Conservation (phyloP, 2,113 vertebrate genomes). For the Anguilla japonica region DNA sequence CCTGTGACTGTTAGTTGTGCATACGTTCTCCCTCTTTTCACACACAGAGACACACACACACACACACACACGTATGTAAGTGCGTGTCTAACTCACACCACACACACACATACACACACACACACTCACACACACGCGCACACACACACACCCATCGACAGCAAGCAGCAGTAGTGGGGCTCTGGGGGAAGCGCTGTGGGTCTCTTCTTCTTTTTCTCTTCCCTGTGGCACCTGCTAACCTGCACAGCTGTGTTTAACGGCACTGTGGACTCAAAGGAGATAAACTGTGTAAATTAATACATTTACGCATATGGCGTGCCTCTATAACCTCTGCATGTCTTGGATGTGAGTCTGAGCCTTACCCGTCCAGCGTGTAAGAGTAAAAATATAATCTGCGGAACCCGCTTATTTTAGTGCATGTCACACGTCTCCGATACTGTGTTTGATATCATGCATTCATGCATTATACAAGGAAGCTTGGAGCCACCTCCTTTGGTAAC, state of each 20-base stretch:
- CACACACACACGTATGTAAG: neutral
- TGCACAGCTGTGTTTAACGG: neutral
- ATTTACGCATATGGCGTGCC: neutral
- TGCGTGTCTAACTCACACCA: constrained; percentile 52
- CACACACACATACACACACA: neutral
- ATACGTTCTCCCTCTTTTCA: neutral
- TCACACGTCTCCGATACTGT: neutral
- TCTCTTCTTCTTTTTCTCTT: neutral
- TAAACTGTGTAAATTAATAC: neutral
- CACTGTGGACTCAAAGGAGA: neutral
- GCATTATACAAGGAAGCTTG: neutral
- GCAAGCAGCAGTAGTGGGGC: neutral
- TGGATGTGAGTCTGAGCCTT: neutral
- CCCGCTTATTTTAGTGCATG: neutral
- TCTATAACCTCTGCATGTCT: neutral
- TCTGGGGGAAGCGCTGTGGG: neutral
- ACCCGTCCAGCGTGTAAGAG: neutral
- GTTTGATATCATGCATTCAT: neutral
- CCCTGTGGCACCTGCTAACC: neutral
- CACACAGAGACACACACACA: too few relatives aligned
- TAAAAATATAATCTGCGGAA: too few relatives aligned
- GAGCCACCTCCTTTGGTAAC: neutral
- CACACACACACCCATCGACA: neutral
- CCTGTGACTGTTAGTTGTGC: neutral
- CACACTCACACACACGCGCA: too few relatives aligned